phyloP scores from a whole-genome alignment of 2,113 vertebrate species.

The Donacobius atricapilla region DNA sequence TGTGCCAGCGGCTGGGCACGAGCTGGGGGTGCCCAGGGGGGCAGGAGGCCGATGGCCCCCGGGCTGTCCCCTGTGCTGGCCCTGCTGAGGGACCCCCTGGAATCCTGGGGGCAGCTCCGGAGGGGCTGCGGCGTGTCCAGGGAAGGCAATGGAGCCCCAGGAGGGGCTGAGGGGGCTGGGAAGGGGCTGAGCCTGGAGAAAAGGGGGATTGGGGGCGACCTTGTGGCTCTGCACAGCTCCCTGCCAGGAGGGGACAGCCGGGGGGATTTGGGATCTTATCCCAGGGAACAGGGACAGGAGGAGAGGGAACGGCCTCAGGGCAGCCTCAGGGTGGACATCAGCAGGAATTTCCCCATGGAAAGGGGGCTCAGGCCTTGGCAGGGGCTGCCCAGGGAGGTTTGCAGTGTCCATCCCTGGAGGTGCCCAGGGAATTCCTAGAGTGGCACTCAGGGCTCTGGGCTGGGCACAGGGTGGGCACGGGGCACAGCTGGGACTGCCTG shows the following conservation, averaged over 20 bases:
- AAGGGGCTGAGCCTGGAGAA: too few species aligned
- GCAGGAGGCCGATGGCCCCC: too few species aligned
- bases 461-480: rapidly evolving
- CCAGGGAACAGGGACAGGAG: neutral
- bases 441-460: neutral
- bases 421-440: neutral
- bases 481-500: neutral
- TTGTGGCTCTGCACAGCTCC: too few species aligned
- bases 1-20: neutral
- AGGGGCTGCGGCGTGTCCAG: too few species aligned
- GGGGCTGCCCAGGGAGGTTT: neutral
- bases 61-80: too few species aligned
- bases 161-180: too few species aligned
- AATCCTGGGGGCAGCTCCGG: too few species aligned
- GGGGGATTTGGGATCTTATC: too few species aligned
- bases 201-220: too few species aligned
- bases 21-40: neutral
- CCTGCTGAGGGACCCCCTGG: neutral
- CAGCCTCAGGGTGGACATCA: neutral
- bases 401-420: neutral
- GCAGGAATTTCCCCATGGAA: neutral
- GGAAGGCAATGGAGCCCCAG: too few species aligned
- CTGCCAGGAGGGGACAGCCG: too few species aligned
- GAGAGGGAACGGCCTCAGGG: neutral
- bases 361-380: neutral